Percentiles rank a stretch among this genome's conserved stretches.
phyloP scores from a whole-genome alignment of 2,113 vertebrate genomes.

The Cyanoramphus novaezelandiae region DNA sequence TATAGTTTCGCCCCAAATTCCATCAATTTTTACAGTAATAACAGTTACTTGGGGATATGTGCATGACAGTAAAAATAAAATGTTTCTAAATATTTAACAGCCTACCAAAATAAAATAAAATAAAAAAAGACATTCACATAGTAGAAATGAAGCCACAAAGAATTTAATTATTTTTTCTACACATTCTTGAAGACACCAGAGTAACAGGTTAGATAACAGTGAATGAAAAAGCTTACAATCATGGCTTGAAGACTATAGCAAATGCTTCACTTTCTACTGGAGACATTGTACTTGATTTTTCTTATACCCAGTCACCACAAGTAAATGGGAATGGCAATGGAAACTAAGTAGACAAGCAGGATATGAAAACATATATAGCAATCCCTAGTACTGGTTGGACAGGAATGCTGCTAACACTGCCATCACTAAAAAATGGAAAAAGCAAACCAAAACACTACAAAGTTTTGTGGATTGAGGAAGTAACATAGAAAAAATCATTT shows the following conservation, averaged over 20 bases:
- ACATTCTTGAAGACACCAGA: neutral
- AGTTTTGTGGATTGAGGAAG: neutral
- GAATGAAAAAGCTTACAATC: neutral
- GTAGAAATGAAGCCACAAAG: neutral
- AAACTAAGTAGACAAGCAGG: neutral
- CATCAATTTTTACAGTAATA: neutral
- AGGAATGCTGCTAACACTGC: neutral
- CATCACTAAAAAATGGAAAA: neutral
- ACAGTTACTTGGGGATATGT: neutral
- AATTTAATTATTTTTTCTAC: neutral
- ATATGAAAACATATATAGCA: neutral
- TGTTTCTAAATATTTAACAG: neutral
- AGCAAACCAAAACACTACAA: neutral
- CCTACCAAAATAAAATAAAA: neutral
- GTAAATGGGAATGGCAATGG: neutral
- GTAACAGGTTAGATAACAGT: neutral
- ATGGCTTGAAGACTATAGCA: neutral
- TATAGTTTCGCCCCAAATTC: neutral
- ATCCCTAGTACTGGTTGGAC: neutral
- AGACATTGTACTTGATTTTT: neutral
- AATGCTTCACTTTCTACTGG: neutral
- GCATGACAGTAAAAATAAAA: neutral
- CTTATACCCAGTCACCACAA: neutral
- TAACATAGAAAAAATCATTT: neutral
- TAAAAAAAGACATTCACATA: neutral